Conservation (phyloP, 2,888 invertebrate genomes). For the Dasysyrphus albostriatus region DNA sequence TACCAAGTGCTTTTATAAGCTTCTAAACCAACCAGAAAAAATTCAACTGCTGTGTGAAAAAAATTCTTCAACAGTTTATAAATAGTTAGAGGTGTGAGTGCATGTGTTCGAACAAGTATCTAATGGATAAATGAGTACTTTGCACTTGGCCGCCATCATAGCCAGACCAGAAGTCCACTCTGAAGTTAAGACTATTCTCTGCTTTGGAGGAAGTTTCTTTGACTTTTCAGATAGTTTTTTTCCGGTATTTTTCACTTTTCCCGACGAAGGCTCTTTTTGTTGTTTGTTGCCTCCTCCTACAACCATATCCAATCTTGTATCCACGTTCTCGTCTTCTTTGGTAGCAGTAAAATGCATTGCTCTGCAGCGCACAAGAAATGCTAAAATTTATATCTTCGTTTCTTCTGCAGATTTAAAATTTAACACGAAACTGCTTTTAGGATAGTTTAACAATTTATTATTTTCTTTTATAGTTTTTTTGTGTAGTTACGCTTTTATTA, state of each 20-base stretch:
- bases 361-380: constrained; percentile 21
- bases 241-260: constrained; percentile 55
- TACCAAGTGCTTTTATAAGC: constrained; percentile 52
- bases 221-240: constrained; percentile 66
- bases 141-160: constrained; percentile 70
- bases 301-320: background rate
- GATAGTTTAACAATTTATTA: constrained; percentile 74
- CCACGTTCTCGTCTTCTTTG: background rate
- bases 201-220: constrained; percentile 56
- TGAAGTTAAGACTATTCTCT: constrained; percentile 49
- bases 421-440: constrained; percentile 76
- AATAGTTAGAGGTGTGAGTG: constrained; percentile 51
- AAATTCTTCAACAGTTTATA: constrained; percentile 39
- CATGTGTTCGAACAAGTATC: constrained; percentile 69
- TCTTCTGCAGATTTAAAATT: constrained; percentile 66
- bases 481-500: background rate
- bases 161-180: constrained; percentile 38
- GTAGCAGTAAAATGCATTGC: constrained; percentile 22
- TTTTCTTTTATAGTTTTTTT: constrained; percentile 62
- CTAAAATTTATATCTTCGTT: constrained; percentile 46
- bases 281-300: background rate
- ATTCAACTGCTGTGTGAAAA: constrained; percentile 19
- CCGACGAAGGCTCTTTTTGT: constrained; percentile 4
- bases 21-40: constrained; percentile 20
- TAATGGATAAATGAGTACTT: constrained; percentile 75